Evolutionary conservation across 2,797 vertebrate genomes (phyloP), one percentile per base, ranked within the genome.

Genomic region (Rhinatrema bivittatum): DNA sequence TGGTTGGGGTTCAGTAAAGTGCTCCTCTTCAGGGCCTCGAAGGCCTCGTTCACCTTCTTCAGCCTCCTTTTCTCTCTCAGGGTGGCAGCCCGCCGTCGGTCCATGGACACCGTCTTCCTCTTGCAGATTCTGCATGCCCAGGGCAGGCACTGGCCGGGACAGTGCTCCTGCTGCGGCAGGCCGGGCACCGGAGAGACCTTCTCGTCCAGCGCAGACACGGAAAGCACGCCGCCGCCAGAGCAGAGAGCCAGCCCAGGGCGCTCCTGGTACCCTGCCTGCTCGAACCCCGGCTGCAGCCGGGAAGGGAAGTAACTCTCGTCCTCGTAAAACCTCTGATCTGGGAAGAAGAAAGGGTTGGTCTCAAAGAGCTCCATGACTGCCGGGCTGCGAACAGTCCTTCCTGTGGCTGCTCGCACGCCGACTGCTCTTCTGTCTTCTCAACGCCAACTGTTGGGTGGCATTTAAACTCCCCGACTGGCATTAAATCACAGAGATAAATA

Each of bases 401-500:
- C 39, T 36, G 58, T 28, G 51, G 55, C 74, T 50, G 60, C 85
- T 70, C 82, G 71, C 55, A 72, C 74, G 79, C 78, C 81, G 85
- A 87, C 91, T 90, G 88, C 82, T 64, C 59, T 32, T 39, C 37
- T 46, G 70, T 72, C 74, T 76, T 69, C 90, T 79, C n/a, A n/a
- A 70, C 89, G 70, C 89, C 94, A 97, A 97, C 94, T 97, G 92
- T 70, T 87, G 69, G 85, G 89, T 89, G 93, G 91, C 95, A 98
- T 98, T 97, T 98, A 98, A 98, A 97, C 87, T 89, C 88, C 84
- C 76, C 65, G 87, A 61, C 88, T 91, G 88, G 88, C 91, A 93
- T 87, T 88, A 90, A 90, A 95, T 95, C 95, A 93, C 76, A 77
- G 85, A 83, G 95, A 94, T 97, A 98, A 97, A 98, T 95, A 96